Evolutionary conservation across 2,113 vertebrate species (phyloP), one percentile per base, ranked within the genome.

Genomic region (Brachionichthys hirsutus): DNA sequence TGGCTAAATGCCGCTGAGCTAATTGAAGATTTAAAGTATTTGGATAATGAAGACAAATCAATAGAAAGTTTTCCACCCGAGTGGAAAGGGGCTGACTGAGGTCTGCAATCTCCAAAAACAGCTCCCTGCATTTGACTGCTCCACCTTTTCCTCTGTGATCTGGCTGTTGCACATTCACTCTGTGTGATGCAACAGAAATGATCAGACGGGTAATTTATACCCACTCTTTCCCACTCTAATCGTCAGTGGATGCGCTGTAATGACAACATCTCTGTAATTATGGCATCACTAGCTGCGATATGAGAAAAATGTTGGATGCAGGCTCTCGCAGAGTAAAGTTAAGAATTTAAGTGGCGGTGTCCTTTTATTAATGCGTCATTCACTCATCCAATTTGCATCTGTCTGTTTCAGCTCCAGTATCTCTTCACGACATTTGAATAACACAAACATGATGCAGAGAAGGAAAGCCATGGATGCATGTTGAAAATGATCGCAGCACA

Each of bases 1-100:
- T 86, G 85, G 82, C 74, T 52, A 20, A 13, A 40, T 62, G 80
- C 85, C 82, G 72, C 35, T 1, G 5, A 62, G 73, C 78, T 83
- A 85, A 89, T 88, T 85, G 86, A 84, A 85, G 73, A 85, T 87
- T 88, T 78, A 68, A 81, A 80, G 62, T 52, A 43, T 71, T 84
- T 67, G 78, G 73, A 77, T 70, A 66, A 30, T 44, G 56, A 77
- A 61, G 68, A 56, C 73, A 54, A 74, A 88, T 88, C 85, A 75
- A 85, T 87, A 81, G 16, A 77, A 75, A 78, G 73, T 83, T 84
- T 34, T 51, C 48, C 56, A 45, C 50, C 56, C n/a, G 67, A 71
- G 61, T 68, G 74, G 42, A 50, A 49, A 46, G 53, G 49, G 35
- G 42, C 44, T 42, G 1, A 10, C 62, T 19, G 38, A 14, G 19